These are phyloP conservation scores for Hirtodrosophila alboralis DNA, from an alignment of 2,888 invertebrate genomes.

Conservation along the genomic window DNA sequence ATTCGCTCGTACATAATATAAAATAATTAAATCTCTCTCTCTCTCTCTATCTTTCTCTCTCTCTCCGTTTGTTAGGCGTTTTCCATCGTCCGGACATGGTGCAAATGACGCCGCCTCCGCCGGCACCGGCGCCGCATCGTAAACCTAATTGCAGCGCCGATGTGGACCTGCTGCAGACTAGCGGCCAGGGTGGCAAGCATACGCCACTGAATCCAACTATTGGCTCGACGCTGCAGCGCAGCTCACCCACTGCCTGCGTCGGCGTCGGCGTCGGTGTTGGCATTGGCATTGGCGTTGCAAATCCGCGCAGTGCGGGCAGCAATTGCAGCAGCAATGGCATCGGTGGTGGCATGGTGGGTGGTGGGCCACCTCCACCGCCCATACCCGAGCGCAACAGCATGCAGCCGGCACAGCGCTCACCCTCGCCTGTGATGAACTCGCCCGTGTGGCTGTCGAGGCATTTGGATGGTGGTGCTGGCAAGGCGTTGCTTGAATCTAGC, in stretches of 20 bases:
- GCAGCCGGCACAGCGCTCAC: conserved; percentile 66
- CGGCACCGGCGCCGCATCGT: conserved; percentile 90
- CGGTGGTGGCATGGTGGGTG: conserved; percentile 26
- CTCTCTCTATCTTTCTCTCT: not conserved
- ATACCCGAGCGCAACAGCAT: conserved; percentile 80
- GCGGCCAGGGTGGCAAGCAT: conserved; percentile 39
- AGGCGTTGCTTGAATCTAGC: conserved; percentile 75
- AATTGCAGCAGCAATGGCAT: conserved; percentile 53
- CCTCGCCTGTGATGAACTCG: conserved; percentile 85
- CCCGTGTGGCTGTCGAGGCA: conserved; percentile 90
- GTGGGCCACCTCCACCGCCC: conserved; percentile 70
- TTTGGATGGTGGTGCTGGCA: conserved; percentile 73
- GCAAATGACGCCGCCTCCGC: conserved; percentile 89
- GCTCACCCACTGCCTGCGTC: conserved; percentile 53
- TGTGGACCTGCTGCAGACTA: conserved; percentile 57
- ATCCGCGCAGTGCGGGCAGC: conserved; percentile 50
- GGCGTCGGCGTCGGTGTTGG: no score
- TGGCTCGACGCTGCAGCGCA: conserved; percentile 61
- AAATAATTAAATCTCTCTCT: not conserved
- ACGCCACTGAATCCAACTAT: conserved; percentile 37
- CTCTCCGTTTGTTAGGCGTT: conserved; percentile 68
- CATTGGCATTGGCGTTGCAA: conserved; percentile 14
- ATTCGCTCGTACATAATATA: no score
- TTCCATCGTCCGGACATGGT: conserved; percentile 83
- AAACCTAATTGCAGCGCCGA: conserved; percentile 82